Base-by-base conservation (phyloP, 2,888 invertebrate species). In the Nipponacmea schrenckii region DNA sequence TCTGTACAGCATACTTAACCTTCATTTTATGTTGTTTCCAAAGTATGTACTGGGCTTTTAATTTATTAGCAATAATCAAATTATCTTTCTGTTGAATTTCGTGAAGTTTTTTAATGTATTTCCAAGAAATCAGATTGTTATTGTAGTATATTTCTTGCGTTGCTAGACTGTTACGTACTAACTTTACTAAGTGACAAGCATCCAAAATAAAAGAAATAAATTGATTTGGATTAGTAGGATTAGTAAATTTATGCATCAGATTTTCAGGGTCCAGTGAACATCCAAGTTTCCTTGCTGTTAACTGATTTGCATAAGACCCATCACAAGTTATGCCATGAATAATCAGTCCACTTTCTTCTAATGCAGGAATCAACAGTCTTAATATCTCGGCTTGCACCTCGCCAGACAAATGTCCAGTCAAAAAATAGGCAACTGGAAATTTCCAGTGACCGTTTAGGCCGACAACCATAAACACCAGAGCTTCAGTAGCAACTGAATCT, bases 381-480 rank as follows among this genome's bases (percentile, higher is more conserved):
- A 68, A n/a, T n/a, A 17, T 27, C 7, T 26, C n/a, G 24, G 48
- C 8, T 15, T 56, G 62, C 10, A 14, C 27, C 15, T 26, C 10
- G 8, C 56, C 62, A 1, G 15, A 31, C 31, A 68, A 24, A 31
- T 68, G 68, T 4, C 56, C 56, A 20, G 50, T 50, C 12, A 68
- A 31, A 62, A 68, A 68, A 39, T 68, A 56, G 10, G 68, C 68
- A 10, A 68, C 27, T 17, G 62, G 68, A 8, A 56, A 26, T 56
- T 68, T 68, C 68, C 62, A 68, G 15, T 39, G 48, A 15, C 68
- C 62, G 15, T 20, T 68, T 31, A 68, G 20, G 15, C 56, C 14
- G 8, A 68, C 68, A 15, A 56, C 12, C 68, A 68, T 68, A 39
- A 68, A 68, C 10, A 68, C 50, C 10, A 68, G 39, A n/a, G n/a